These are phyloP conservation scores for Cerceris rybyensis DNA, from an alignment of 2,888 invertebrate genomes.

Conservation along the genomic window DNA sequence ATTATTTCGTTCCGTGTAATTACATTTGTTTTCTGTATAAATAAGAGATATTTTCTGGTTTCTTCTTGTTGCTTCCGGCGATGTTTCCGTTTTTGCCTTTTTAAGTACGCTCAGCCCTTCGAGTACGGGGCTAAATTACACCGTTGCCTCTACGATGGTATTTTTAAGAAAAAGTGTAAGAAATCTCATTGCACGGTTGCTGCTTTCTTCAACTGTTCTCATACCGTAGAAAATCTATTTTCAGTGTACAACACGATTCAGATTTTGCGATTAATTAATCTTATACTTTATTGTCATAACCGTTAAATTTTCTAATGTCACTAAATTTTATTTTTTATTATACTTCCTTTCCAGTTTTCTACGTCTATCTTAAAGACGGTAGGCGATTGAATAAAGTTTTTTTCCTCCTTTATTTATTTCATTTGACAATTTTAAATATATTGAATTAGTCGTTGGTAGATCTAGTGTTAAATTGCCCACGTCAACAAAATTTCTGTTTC, in stretches of 20 bases:
- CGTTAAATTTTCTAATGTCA: too few relatives aligned
- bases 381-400: too few relatives aligned
- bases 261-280: too few relatives aligned
- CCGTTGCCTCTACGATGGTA: not conserved
- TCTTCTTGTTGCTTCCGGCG: conserved; percentile 12
- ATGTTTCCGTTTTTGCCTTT: conserved; percentile 5
- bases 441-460: too few relatives aligned
- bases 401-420: too few relatives aligned
- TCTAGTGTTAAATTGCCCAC: not conserved
- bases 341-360: too few relatives aligned
- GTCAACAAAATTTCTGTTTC: not conserved
- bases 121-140: conserved; percentile 15
- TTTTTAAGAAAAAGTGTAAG: not conserved
- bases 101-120: conserved; percentile 19
- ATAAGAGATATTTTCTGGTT: conserved; percentile 36
- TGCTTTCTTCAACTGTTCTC: conserved; percentile 1
- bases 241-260: not conserved
- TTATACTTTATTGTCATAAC: too few relatives aligned
- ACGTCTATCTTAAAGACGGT: too few relatives aligned
- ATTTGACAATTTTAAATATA: too few relatives aligned
- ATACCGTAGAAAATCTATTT: not conserved
- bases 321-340: too few relatives aligned
- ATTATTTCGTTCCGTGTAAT: conserved; percentile 44
- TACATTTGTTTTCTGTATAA: conserved; percentile 41
- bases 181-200: not conserved